phyloP scores from a whole-genome alignment of 2,888 invertebrate genomes.

The Pomacea canaliculata region DNA sequence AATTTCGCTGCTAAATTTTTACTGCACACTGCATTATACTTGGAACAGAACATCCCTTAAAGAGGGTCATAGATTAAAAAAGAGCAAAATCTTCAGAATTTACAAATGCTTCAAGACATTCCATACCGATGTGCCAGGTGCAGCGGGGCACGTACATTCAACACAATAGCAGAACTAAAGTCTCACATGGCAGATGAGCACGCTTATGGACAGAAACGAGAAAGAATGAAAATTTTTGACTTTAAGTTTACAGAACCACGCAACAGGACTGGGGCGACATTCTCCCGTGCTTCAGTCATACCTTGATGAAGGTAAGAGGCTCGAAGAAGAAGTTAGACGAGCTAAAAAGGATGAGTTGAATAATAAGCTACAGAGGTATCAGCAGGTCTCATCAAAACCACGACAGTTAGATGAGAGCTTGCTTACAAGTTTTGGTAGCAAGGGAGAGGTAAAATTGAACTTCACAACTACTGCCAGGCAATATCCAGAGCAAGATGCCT shows the following conservation, averaged over 20 bases:
- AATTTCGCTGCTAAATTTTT: too few relatives aligned
- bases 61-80: too few relatives aligned
- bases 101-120: slow-evolving; percentile 29
- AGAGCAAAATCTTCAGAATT: too few relatives aligned
- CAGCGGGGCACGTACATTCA: slow-evolving; percentile 48
- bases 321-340: slow-evolving; percentile 48
- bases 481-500: slow-evolving; percentile 13
- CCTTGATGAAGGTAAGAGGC: slow-evolving; percentile 45
- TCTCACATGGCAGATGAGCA: slow-evolving; percentile 56
- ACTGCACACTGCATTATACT: too few relatives aligned
- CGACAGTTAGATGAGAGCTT: background rate
- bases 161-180: slow-evolving; percentile 52
- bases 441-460: background rate
- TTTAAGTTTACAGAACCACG: slow-evolving; percentile 3
- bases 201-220: slow-evolving; percentile 34
- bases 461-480: background rate
- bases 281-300: slow-evolving; percentile 48
- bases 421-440: background rate
- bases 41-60: too few relatives aligned
- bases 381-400: background rate
- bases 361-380: slow-evolving; percentile 37
- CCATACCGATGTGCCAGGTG: slow-evolving; percentile 61
- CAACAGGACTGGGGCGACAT: slow-evolving; percentile 12
- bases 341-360: slow-evolving; percentile 51
- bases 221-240: slow-evolving; percentile 30